Percentiles rank a stretch among this genome's conserved stretches.
phyloP scores from a whole-genome alignment of 2,797 vertebrate species.

The Caiman crocodilus region DNA sequence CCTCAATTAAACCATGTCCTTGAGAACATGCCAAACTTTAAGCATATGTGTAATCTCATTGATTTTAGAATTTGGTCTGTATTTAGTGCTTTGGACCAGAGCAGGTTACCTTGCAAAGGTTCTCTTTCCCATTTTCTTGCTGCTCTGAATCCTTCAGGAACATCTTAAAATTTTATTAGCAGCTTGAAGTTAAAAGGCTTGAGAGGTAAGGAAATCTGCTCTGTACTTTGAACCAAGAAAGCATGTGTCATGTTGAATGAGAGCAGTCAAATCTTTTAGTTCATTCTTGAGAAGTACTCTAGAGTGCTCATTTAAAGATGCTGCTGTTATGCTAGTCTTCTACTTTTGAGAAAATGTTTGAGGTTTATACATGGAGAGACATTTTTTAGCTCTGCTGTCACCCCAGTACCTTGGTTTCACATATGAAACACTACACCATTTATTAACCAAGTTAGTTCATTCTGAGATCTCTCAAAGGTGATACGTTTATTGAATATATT shows the following conservation, averaged over 20 bases:
- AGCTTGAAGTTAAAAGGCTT: slow-evolving; percentile 22
- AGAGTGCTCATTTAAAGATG: not conserved
- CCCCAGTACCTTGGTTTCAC: not conserved
- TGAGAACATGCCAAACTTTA: not conserved
- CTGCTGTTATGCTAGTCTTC: not conserved
- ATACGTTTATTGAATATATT: not conserved
- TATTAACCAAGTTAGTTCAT: not conserved
- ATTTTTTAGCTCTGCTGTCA: not conserved
- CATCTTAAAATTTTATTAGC: slow-evolving; percentile 43
- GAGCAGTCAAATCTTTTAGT: not conserved
- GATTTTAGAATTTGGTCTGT: not conserved
- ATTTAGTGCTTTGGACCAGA: not conserved
- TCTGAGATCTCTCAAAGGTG: not conserved
- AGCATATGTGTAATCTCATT: not conserved
- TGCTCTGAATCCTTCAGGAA: not conserved
- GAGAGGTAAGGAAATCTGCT: not conserved
- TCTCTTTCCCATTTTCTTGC: slow-evolving; percentile 8
- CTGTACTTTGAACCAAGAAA: not conserved
- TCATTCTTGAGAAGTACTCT: not conserved
- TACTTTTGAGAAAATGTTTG: fast-evolving
- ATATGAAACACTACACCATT: not conserved
- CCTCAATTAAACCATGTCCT: not conserved
- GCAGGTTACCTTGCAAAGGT: not conserved
- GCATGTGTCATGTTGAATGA: not conserved
- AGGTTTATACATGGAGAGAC: not conserved